Evolutionary conservation across 2,888 invertebrate genomes (phyloP), one percentile per base, ranked within the genome.

Genomic region (Tetramorium bicarinatum): DNA sequence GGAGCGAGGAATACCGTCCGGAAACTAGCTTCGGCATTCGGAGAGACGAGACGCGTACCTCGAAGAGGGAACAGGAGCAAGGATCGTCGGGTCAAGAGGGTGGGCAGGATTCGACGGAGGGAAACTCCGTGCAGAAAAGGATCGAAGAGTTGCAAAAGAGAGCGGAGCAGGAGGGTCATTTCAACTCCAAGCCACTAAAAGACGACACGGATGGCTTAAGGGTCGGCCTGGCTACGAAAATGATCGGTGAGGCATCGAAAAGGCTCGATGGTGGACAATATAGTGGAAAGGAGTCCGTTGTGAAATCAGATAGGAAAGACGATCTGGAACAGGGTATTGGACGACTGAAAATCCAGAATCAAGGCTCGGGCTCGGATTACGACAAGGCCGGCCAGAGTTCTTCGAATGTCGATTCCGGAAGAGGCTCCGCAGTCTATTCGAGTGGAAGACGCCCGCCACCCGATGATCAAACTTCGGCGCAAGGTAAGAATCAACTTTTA

Each of bases 391-490:
- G 97, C 7, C 97, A 97, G 88, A 97, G 97, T 15, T 96, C 96
- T 0, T 97, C 97, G 0, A 97, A 97, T 93, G 97, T 97, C 34
- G 97, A 97, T 94, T 97, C 97, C 0, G 97, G 97, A 25, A 95
- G 97, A 88, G 97, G 97, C n/a, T 97, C 97, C 93, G 97, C 97
- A 8, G 97, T 97, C 64, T 97, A 97, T 94, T 97, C 97, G 56
- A 97, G 97, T 92, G 97, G 97, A 2, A 95, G 97, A 86, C 95
- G 97, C 91, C 96, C 96, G 61, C 94, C 93, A 71, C 96, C 95
- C 38, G 95, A 95, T 87, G 95, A 93, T 91, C 94, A 89, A 85
- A 92, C 87, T 71, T 89, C 93, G 72, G 90, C 93, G 15, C 94
- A 93, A 92, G 94, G 95, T 94, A 89, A 74, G 88, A 34, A 59